Conservation (phyloP, 2,113 vertebrate genomes). For the Menidia beryllina region DNA sequence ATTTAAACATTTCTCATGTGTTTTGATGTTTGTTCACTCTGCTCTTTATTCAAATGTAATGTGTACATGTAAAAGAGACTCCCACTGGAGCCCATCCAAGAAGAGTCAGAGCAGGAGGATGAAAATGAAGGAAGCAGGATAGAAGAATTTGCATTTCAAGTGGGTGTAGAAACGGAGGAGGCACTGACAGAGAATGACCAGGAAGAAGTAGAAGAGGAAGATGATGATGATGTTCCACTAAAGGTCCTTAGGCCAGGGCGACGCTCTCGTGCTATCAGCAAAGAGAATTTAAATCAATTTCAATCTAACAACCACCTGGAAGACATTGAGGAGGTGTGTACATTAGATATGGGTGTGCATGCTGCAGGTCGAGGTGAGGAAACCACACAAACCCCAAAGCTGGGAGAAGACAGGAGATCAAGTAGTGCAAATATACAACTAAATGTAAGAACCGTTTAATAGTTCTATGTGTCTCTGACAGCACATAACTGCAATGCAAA, state of each 20-base stretch:
- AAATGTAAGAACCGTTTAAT: conserved; percentile 17
- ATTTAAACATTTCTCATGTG: neutral
- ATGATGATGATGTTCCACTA: conserved; percentile 8
- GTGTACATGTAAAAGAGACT: conserved; percentile 4
- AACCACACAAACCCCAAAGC: neutral
- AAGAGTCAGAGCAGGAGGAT: conserved; percentile 53
- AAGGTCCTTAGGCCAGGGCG: conserved; percentile 30
- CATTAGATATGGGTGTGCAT: neutral
- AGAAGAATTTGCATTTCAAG: neutral
- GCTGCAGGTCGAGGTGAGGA: neutral
- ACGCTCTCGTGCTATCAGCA: neutral
- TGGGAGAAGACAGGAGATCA: neutral
- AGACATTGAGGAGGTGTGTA: neutral
- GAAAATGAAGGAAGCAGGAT: neutral
- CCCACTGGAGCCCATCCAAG: conserved; percentile 56
- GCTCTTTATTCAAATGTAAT: neutral
- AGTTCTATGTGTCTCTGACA: neutral
- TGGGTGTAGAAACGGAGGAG: conserved; percentile 1
- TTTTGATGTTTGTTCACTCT: neutral
- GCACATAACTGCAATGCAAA: neutral
- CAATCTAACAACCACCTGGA: neutral
- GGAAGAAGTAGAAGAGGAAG: conserved; percentile 20
- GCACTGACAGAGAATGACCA: neutral
- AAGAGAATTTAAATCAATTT: neutral
- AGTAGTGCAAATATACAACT: neutral